Evolutionary conservation across 2,888 invertebrate genomes (phyloP).

Genomic region (Perizoma affinitatum): DNA sequence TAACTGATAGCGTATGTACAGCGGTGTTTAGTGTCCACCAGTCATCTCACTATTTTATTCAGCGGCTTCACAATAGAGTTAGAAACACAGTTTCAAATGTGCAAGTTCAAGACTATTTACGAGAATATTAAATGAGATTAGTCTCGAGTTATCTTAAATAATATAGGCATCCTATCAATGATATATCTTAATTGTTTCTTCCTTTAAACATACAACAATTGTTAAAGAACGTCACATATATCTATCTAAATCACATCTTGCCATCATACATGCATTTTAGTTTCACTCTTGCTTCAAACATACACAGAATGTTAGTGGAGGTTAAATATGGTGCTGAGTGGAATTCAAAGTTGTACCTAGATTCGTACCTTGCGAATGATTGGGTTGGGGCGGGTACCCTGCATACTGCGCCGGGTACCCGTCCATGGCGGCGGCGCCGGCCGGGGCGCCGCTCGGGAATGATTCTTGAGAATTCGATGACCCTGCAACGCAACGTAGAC

Average conservation of each 20-base stretch:
- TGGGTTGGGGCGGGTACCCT: conserved; percentile 87
- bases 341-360: too few species aligned
- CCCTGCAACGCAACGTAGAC: conserved; percentile 71
- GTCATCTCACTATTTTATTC: conserved; percentile 19
- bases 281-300: conserved; percentile 12
- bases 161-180: too few species aligned
- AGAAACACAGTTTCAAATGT: conserved; percentile 15
- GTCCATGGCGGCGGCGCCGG: conserved; percentile 89
- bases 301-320: conserved; percentile 10
- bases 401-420: conserved; percentile 88
- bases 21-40: conserved; percentile 36
- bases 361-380: conserved; percentile 88
- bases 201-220: too few species aligned
- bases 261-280: not conserved
- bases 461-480: conserved; percentile 96
- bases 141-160: too few species aligned
- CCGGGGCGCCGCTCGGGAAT: conserved; percentile 91
- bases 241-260: too few species aligned
- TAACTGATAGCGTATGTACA: conserved; percentile 54
- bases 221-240: too few species aligned
- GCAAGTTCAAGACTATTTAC: conserved; percentile 5
- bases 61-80: conserved; percentile 19
- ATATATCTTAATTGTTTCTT: too few species aligned
- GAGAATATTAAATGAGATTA: too few species aligned
- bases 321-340: not conserved